Percentiles rank a stretch among this genome's conserved stretches.
Conservation (phyloP, 2,113 vertebrate genomes). For the Plectropomus leopardus region DNA sequence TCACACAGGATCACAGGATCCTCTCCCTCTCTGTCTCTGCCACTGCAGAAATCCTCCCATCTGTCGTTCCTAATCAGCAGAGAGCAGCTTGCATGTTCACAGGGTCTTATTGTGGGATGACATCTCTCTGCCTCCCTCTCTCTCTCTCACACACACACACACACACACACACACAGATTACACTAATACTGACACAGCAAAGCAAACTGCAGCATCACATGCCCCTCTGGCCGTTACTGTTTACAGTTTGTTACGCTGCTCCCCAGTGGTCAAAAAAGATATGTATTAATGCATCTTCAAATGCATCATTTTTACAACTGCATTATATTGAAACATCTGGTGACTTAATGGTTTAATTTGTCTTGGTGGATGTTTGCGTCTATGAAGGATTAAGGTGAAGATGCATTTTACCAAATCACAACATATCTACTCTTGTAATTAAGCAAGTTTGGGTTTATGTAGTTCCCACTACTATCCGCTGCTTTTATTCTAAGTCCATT, state of each 20-base stretch:
- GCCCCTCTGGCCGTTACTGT: constrained; percentile 14
- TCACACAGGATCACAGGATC: constrained; percentile 60
- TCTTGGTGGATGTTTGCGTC: neutral
- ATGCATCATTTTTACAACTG: neutral
- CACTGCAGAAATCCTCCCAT: constrained; percentile 79
- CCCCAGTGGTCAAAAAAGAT: neutral
- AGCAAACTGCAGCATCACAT: constrained; percentile 40
- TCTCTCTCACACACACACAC: constrained; percentile 26
- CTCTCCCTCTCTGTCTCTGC: constrained; percentile 48
- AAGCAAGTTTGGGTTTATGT: neutral
- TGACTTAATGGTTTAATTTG: neutral
- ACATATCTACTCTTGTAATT: neutral
- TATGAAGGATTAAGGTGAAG: neutral
- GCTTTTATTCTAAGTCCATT: too few relatives aligned
- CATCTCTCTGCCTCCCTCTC: constrained; percentile 2
- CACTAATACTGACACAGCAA: constrained; percentile 66
- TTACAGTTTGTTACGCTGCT: neutral
- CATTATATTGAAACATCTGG: neutral
- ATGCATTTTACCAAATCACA: neutral
- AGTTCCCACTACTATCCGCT: neutral
- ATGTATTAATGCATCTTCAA: neutral
- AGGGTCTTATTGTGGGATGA: constrained; percentile 58
- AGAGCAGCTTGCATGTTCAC: constrained; percentile 75
- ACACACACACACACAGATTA: constrained; percentile 50
- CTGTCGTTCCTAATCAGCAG: constrained; percentile 76